Evolutionary conservation across 2,113 vertebrate genomes (phyloP), one percentile per base, ranked within the genome.

Genomic region (Dipodomys ordii): DNA sequence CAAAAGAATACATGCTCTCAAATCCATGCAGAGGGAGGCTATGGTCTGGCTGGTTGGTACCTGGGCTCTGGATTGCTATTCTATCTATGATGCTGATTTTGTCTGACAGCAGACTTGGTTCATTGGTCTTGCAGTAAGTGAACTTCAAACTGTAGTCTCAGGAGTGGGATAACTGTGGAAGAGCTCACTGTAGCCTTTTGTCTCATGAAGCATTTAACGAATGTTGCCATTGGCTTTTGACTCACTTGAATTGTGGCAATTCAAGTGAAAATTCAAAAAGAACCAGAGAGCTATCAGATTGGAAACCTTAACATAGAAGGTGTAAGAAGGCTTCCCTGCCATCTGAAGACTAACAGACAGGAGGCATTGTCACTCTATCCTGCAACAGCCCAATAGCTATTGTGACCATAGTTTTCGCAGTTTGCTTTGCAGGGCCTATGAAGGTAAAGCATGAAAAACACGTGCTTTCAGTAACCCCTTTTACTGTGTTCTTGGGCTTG

Each of bases 401-500:
- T 35, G 6, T 10, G 25, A 44, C 22, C 32, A 0, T 3, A 35
- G 6, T 53, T 57, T 15, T 67, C 3, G 0, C 0, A 1, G 27
- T 4, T 32, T 20, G 5, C 19, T 65, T 68, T 81, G 28, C 28
- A 53, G 49, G 3, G 3, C 8, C 1, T 0, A 0, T 1, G 32
- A 49, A 32, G 10, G 1, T 32, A 60, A 60, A 32, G 1, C 20
- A 1, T 7, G 19, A 23, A 89, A 39, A 72, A 3, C 22, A 1
- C 1, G 0, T 53, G 28, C 89, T 94, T 95, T 93, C 88, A 16
- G 15, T 57, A 57, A 57, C 53, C 15, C 53, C 53, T 16, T 57
- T 57, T 11, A 13, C n/a, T 53, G 7, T 28, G 80, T 60, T 94
- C 95, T 96, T 96, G 72, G 62, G 95, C 96, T 0, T 28, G 32